A percentile compares a stretch with the other conserved stretches of the same genome.
Conservation (phyloP, 2,113 vertebrate species). For the Anas platyrhynchos region DNA sequence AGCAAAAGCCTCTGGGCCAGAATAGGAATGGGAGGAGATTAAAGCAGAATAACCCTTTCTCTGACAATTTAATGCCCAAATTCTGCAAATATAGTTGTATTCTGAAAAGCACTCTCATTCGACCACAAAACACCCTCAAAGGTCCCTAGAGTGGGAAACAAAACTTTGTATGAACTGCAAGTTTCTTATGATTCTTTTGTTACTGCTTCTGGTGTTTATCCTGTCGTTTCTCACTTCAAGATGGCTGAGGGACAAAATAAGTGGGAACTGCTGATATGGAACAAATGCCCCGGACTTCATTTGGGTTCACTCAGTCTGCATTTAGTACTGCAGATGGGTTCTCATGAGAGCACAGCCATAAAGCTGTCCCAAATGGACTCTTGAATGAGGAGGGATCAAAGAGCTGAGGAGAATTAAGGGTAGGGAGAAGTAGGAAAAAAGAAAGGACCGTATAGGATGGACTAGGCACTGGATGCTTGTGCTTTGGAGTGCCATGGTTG, state of each 20-base stretch:
- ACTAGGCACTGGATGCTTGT: background rate
- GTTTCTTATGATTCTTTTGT: background rate
- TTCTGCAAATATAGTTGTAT: background rate
- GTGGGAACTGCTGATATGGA: background rate
- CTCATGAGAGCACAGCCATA: background rate
- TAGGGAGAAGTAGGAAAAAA: background rate
- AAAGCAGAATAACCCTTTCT: constrained; percentile 2
- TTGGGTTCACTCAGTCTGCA: background rate
- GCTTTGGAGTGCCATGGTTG: background rate
- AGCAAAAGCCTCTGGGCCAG: constrained; percentile 4
- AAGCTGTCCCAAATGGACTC: background rate
- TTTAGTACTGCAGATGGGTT: background rate
- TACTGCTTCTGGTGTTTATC: background rate
- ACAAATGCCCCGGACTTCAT: background rate
- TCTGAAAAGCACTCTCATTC: background rate
- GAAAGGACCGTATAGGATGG: background rate
- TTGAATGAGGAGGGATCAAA: background rate
- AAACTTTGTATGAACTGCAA: background rate
- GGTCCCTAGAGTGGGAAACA: background rate
- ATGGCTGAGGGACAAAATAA: background rate
- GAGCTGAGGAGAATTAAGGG: background rate
- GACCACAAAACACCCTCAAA: background rate
- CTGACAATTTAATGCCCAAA: background rate
- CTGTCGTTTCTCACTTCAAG: background rate
- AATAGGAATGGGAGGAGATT: background rate